Base-by-base conservation (phyloP, 2,113 vertebrate species). In the Tenrec ecaudatus region DNA sequence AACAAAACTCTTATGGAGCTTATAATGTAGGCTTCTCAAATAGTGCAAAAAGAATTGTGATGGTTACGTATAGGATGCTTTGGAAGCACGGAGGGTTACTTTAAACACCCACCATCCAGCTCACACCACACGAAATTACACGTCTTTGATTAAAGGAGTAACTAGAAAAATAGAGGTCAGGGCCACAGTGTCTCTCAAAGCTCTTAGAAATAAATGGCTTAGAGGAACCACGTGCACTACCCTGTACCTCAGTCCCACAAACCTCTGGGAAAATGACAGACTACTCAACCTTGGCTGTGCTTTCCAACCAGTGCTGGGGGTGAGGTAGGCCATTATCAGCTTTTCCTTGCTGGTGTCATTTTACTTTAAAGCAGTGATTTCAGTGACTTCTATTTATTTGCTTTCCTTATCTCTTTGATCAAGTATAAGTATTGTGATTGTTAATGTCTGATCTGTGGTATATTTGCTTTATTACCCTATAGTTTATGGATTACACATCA, bases 1-100 rank as follows among this genome's bases (percentile, higher is more conserved):
- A 94, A 94, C 95, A 95, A 93, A 93, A 69, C 31, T 76, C 86
- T 90, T 86, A 89, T 81, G 83, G 84, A 90, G 87, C 66, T 96
- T 94, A 84, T 89, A 94, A 33, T 77, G 73, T 81, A 84, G 77
- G 31, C 69, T 79, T 94, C 90, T 89, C 90, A 93, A 95, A 93
- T 91, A 86, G 66, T 57, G 22, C 92, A 93, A 20, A 76, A 88
- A 85, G 68, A 88, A 69, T 85, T 73, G 83, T 80, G 43, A 40
- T 93, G 81, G 64, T 94, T 60, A 92, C 90, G 38, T 90, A 69
- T 89, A 68, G 88, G 77, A 94, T 81, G 38, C 69, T 88, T 92
- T 94, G 75, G 66, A 83, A 92, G 90, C 38, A 33, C 78, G 38
- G 76, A 92, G 20, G 33, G 1, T 88, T 92, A 36, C 57, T 31